Evolutionary conservation across 30 jellyfish, hydroid and myxozoan species (phyloP), one percentile per base, ranked within the genome.

Genomic region (Morbakka virulenta): DNA sequence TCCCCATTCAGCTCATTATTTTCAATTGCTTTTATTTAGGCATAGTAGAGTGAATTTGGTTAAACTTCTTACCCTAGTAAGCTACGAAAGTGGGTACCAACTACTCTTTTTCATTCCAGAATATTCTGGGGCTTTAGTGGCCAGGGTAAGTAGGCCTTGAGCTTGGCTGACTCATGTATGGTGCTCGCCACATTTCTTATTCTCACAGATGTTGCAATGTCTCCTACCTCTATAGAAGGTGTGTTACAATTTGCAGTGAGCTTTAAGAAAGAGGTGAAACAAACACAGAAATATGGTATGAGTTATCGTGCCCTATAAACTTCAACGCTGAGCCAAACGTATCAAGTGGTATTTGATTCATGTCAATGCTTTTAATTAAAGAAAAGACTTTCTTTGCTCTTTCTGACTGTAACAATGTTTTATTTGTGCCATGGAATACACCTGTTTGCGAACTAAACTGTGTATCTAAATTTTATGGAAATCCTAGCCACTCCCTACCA

Each of bases 21-120:
- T 32, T 74, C 62, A 26, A 76, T 74, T 50, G 86, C 76, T 74
- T 74, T 53, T n/a, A 50, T 74, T 74, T 74, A 52, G 66, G 86
- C 65, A 52, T 65, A 74, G 64, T 32, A 74, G 63, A 52, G 66
- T 75, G 64, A 57, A 75, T 52, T 76, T 22, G 65, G 70, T 36
- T 69, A 69, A 28, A 69, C 82, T 69, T 35, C 49, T 69, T 69
- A 69, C 34, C n/a, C 71, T 13, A 41, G 69, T 33, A 24, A 25
- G 69, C 49, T 35, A 48, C 24, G 70, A 36, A 69, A 69, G 73
- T 69, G 32, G 49, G 70, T 69, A 69, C 49, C 70, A 69, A 36
- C 73, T 3, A 69, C 82, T 50, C 82, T 69, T 20, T 69, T 69
- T 3, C 69, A 69, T 69, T 69, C 70, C 73, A 69, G 49, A 69